Evolutionary conservation across 1,140 invertebrate genomes (phyloP), one percentile per base, ranked within the genome.

Genomic region (Aleiodes sp.): DNA sequence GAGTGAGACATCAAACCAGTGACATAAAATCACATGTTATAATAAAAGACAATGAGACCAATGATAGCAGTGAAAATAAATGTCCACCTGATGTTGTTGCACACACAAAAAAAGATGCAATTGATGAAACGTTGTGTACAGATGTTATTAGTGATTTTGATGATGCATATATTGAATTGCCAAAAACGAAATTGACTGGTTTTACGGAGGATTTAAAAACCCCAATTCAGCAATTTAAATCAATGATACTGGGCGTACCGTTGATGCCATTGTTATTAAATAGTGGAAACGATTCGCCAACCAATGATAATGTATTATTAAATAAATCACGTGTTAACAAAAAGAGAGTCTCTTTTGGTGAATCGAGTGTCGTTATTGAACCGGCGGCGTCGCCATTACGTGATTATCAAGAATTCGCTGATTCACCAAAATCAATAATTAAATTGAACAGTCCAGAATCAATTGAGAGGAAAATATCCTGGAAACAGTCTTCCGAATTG

Each of bases 31-130:
- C 10, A 19, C 4, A 10, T 60, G 24, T 7, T 10, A 56, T 26
- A 10, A 33, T 64, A 12, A 67, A 63, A 1, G n/a, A n/a, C n/a
- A 16, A 41, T 14, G 43, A 24, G 39, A 24, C 6, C 14, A 10
- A 19, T 28, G 65, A 28, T 10, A 26, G 10, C 14, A 65, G 61
- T n/a, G 77, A 80, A 26, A 75, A 60, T 28, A 0, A 65, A 7
- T 81, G 78, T 41, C 78, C 76, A 4, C 80, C 80, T 0, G 80
- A 82, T 46, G 75, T 81, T 8, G 79, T 82, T 0, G 78, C 78
- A 0, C 78, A 82, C 24, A 80, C 78, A 0, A 81, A 80, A 16
- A 81, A 77, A 9, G 73, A 75, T 26, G 41, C 24, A 9, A 56
- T 16, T 35, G 67, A 70, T 61, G 28, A 56, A 4, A 14, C 33